Conservation (phyloP, 2,113 vertebrate species). For the Alligator mississippiensis region DNA sequence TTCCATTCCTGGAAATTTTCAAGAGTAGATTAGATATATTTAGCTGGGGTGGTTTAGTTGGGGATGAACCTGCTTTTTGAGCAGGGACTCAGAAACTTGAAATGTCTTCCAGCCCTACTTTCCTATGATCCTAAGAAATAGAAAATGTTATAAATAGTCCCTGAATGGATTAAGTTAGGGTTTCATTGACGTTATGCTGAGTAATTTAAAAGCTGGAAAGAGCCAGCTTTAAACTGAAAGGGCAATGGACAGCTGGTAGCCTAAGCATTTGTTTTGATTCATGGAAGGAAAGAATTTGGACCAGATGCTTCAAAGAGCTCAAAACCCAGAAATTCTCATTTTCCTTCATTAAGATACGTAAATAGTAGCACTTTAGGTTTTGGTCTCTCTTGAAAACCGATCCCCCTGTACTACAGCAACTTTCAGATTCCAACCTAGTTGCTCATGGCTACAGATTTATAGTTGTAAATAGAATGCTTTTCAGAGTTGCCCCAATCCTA, state of each 20-base stretch:
- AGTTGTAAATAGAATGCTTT: constrained; percentile 41
- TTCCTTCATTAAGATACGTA: constrained; percentile 70
- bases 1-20: no score
- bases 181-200: constrained; percentile 55
- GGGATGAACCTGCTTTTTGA: no score
- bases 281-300: constrained; percentile 68
- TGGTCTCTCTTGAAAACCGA: constrained; percentile 56
- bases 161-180: constrained; percentile 34
- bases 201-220: constrained; percentile 67
- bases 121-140: neutral
- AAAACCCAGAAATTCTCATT: constrained; percentile 54
- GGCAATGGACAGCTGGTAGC: constrained; percentile 68
- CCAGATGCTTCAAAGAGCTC: constrained; percentile 68
- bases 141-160: constrained; percentile 27
- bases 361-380: constrained; percentile 64
- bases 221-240: constrained; percentile 57
- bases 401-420: constrained; percentile 47
- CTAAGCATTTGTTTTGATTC: constrained; percentile 74
- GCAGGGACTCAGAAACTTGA: no score
- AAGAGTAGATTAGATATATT: no score
- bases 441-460: constrained; percentile 32
- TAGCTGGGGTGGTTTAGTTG: no score
- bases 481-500: neutral
- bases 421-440: constrained; percentile 59
- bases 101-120: no score